Conservation (phyloP, 1,140 invertebrate genomes). For the Nasonia giraulti region DNA sequence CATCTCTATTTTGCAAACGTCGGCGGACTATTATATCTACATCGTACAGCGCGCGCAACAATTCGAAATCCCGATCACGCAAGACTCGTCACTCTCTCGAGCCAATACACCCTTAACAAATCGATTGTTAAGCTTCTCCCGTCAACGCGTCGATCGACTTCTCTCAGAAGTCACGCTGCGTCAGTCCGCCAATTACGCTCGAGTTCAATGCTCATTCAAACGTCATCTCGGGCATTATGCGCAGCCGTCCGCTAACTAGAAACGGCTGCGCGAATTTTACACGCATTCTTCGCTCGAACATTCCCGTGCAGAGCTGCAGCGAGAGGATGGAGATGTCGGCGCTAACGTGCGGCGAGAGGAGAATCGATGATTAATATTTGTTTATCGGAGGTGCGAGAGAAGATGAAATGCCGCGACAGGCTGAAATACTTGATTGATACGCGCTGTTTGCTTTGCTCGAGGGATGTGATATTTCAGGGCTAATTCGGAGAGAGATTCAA, state of each 20-base stretch:
- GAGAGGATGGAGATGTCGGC: constrained; percentile 12
- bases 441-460: constrained; percentile 30
- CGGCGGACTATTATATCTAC: neutral
- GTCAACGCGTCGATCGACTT: neutral
- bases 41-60: neutral
- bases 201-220: constrained; percentile 8
- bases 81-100: neutral
- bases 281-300: neutral
- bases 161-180: neutral
- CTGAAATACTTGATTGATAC: constrained; percentile 6
- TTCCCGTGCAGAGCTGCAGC: neutral
- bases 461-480: neutral
- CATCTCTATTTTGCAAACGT: neutral
- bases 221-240: constrained; percentile 21
- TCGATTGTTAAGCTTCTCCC: constrained; percentile 36
- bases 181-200: constrained; percentile 30
- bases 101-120: constrained; percentile 29
- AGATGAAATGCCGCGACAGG: neutral
- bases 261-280: neutral
- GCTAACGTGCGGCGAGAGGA: neutral
- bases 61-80: constrained; percentile 6
- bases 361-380: constrained; percentile 39
- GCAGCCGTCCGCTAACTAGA: neutral
- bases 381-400: neutral
- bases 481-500: neutral